Conservation (phyloP, 2,113 vertebrate species). For the Pyxicephalus adspersus region DNA sequence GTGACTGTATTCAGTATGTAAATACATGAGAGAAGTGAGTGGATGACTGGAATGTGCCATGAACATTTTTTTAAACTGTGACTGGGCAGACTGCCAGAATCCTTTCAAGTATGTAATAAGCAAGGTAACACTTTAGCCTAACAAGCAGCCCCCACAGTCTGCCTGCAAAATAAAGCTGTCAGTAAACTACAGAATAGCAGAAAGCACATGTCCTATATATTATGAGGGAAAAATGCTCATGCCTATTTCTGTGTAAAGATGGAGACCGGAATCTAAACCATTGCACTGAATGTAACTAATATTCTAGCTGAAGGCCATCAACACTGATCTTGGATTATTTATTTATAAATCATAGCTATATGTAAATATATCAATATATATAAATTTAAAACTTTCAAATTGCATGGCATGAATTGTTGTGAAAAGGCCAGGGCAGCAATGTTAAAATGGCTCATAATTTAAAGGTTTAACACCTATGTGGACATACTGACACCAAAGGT, state of each 20-base stretch:
- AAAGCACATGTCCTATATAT: too few species aligned
- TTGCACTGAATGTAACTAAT: not conserved
- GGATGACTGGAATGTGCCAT: constrained; percentile 4
- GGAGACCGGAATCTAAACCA: not conserved
- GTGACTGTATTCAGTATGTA: not conserved
- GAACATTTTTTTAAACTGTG: not conserved
- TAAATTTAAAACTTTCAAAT: too few species aligned
- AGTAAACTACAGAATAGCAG: constrained; percentile 34
- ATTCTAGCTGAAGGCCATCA: too few species aligned
- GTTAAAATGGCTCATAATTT: too few species aligned
- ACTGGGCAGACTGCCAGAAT: constrained; percentile 29
- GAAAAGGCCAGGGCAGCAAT: too few species aligned
- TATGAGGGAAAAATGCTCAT: too few species aligned
- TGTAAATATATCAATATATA: too few species aligned
- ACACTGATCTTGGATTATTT: too few species aligned
- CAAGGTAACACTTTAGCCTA: constrained; percentile 46
- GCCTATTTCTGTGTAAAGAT: not conserved
- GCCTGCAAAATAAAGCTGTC: constrained; percentile 39
- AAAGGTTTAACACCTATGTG: too few species aligned
- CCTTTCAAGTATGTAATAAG: constrained; percentile 36
- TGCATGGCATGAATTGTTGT: too few species aligned
- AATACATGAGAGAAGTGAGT: not conserved
- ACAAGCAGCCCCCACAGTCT: constrained; percentile 36
- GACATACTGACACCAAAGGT: too few species aligned
- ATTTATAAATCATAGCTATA: too few species aligned